A percentile compares a stretch with the other conserved stretches of the same genome.
Evolutionary conservation across 2,113 vertebrate genomes (phyloP).

Genomic region (Brevimyrus niger): DNA sequence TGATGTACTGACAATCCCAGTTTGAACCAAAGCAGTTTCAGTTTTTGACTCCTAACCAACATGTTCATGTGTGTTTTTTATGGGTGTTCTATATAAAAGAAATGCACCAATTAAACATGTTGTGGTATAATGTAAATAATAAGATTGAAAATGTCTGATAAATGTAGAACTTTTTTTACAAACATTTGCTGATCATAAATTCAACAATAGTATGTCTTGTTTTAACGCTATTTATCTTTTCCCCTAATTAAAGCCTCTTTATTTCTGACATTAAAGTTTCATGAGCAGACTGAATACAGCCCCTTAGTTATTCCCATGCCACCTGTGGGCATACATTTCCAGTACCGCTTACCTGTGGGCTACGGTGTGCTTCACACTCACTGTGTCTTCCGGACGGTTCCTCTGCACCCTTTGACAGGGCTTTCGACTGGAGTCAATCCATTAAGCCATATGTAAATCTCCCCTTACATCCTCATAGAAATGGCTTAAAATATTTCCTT

Average conservation of each 20-base stretch:
- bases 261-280: background rate
- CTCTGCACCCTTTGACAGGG: background rate
- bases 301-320: background rate
- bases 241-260: background rate
- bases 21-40: background rate
- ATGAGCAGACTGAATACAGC: background rate
- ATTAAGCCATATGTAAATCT: conserved; percentile 20
- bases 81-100: background rate
- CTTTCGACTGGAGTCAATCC: background rate
- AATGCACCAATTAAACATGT: background rate
- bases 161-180: background rate
- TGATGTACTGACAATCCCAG: background rate
- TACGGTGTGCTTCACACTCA: background rate
- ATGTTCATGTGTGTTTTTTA: background rate
- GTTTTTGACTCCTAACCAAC: background rate
- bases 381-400: background rate
- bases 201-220: background rate
- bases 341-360: background rate
- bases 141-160: background rate
- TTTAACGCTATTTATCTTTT: background rate
- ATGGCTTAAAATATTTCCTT: background rate
- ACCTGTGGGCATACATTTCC: background rate
- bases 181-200: background rate
- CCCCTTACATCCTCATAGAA: background rate
- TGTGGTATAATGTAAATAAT: background rate